phyloP scores from a whole-genome alignment of 2,113 vertebrate genomes.

The Cyprinodon variegatus region DNA sequence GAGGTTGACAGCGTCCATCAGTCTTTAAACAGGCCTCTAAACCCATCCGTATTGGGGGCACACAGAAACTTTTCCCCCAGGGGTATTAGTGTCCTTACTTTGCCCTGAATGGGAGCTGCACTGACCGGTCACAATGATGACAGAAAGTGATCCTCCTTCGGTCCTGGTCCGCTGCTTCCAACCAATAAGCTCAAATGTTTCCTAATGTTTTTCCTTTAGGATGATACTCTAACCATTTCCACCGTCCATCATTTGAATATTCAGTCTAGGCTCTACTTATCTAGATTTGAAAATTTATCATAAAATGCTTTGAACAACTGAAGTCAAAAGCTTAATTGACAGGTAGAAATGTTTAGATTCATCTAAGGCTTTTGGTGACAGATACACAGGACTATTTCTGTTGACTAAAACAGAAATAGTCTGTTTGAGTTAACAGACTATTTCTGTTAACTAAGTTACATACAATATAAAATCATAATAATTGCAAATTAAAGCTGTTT shows the following conservation, averaged over 20 bases:
- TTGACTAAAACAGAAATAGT: too few relatives aligned
- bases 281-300: not conserved
- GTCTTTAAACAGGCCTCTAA: constrained; percentile 50
- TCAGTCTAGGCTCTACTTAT: not conserved
- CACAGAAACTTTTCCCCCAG: constrained; percentile 29
- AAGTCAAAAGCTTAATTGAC: not conserved
- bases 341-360: not conserved
- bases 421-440: too few relatives aligned
- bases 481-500: too few relatives aligned
- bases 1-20: constrained; percentile 67
- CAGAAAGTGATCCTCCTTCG: constrained; percentile 35
- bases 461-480: too few relatives aligned
- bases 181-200: constrained; percentile 5
- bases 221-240: rapidly evolving
- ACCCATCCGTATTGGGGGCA: constrained; percentile 20
- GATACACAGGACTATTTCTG: not conserved
- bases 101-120: constrained; percentile 55
- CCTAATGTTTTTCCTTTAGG: not conserved
- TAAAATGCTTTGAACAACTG: not conserved
- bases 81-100: constrained; percentile 58
- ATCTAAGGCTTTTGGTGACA: not conserved
- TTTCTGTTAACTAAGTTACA: too few relatives aligned
- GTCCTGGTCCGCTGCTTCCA: not conserved
- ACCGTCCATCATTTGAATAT: not conserved
- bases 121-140: constrained; percentile 59